These are phyloP conservation scores for Acholoe squamosa DNA, from an alignment of 2,888 invertebrate genomes.

Conservation along the genomic window DNA sequence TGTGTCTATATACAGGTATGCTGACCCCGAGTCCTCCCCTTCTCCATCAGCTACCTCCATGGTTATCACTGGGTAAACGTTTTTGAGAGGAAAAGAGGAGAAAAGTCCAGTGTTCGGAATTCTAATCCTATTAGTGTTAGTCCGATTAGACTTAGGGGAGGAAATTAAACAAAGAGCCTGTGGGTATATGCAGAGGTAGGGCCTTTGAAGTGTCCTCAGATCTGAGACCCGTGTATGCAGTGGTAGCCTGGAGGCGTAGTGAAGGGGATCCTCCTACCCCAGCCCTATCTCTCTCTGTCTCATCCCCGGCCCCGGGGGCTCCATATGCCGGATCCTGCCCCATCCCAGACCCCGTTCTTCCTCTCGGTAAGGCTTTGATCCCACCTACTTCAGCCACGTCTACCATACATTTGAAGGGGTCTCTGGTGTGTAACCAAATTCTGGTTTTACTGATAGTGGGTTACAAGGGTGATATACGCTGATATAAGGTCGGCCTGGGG, in stretches of 20 bases:
- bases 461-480: no score
- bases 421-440: no score
- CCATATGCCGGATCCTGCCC: not conserved
- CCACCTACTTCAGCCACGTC: not conserved
- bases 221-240: not conserved
- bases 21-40: not conserved
- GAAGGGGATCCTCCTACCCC: not conserved
- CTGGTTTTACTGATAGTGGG: no score
- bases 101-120: not conserved
- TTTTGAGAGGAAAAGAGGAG: not conserved
- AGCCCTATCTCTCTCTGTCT: not conserved
- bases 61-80: not conserved
- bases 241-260: slow-evolving; percentile 7
- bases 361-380: not conserved
- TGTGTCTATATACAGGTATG: slow-evolving; percentile 1
- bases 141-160: slow-evolving; percentile 32
- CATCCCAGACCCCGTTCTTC: not conserved
- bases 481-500: no score
- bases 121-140: slow-evolving; percentile 39
- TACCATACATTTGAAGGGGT: no score
- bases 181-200: not conserved
- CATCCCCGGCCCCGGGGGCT: not conserved
- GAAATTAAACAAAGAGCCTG: slow-evolving; percentile 44
- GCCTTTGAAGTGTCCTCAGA: not conserved
- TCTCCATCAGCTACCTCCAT: not conserved